phyloP scores from a whole-genome alignment of 2,797 vertebrate genomes.

The Paratrypauchen microcephalus region DNA sequence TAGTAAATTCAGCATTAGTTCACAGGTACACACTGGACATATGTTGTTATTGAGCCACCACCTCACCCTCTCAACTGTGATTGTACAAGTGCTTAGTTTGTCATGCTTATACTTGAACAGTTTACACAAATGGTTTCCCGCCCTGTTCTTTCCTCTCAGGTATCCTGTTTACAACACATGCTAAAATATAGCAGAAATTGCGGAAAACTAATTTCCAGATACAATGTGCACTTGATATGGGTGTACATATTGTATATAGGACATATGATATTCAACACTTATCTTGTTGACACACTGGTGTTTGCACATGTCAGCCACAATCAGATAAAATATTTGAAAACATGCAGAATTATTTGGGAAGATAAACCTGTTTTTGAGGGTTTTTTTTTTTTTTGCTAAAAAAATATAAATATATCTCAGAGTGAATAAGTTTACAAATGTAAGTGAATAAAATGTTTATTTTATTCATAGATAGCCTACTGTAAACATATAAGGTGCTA shows the following conservation, averaged over 20 bases:
- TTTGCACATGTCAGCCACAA: constrained; percentile 3
- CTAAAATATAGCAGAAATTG: constrained; percentile 60
- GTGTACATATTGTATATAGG: constrained; percentile 9
- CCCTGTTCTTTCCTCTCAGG: constrained; percentile 68
- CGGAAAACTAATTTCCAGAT: constrained; percentile 47
- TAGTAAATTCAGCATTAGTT: constrained; percentile 9
- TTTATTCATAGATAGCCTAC: neutral
- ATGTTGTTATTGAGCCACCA: neutral
- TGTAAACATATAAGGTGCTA: neutral
- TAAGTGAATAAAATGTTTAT: no score
- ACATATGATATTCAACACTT: constrained; percentile 38
- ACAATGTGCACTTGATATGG: constrained; percentile 45
- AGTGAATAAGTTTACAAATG: no score
- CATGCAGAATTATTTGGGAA: constrained; percentile 7
- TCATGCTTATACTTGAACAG: constrained; percentile 40
- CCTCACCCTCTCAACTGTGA: constrained; percentile 18
- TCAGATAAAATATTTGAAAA: neutral
- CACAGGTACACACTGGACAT: neutral
- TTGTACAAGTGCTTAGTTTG: constrained; percentile 38
- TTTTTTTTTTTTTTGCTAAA: neutral
- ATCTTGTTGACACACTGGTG: constrained; percentile 2
- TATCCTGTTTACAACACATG: constrained; percentile 76
- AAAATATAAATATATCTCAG: neutral
- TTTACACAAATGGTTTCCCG: constrained; percentile 60
- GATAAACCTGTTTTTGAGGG: constrained; percentile 19